Conservation (phyloP, 2,113 vertebrate genomes). For the Nesoenas mayeri region DNA sequence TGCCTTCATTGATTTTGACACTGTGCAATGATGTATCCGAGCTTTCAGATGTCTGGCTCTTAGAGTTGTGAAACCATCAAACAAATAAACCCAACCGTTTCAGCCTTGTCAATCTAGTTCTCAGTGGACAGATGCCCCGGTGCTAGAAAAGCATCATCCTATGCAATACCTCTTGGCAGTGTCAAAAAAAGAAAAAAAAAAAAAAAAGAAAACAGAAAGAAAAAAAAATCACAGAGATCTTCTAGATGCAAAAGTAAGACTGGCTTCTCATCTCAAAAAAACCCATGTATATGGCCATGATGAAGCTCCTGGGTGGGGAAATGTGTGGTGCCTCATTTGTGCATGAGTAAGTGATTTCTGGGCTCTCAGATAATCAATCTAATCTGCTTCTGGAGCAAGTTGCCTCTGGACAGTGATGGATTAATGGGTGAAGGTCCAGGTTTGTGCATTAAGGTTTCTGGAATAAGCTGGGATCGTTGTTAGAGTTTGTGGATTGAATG, state of each 20-base stretch:
- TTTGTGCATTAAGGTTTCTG: not conserved
- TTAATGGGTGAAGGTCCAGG: not conserved
- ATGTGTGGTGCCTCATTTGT: not conserved
- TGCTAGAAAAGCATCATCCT: not conserved
- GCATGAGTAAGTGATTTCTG: not conserved
- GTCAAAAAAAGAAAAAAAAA: not conserved
- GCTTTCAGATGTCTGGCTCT: slow-evolving; percentile 61
- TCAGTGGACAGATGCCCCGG: slow-evolving; percentile 46
- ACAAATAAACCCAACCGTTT: slow-evolving; percentile 21
- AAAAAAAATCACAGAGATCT: not conserved
- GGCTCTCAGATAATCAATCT: not conserved
- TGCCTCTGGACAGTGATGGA: not conserved
- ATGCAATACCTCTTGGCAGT: not conserved
- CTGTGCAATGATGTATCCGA: not conserved
- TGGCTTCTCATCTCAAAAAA: not conserved
- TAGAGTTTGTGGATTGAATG: not conserved
- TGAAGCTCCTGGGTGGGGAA: not conserved
- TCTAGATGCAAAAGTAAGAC: not conserved
- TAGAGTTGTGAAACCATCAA: slow-evolving; percentile 38
- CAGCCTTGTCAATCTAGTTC: slow-evolving; percentile 50
- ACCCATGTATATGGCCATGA: fast-evolving
- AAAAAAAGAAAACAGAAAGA: not conserved
- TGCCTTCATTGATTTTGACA: slow-evolving; percentile 34
- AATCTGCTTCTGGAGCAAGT: not conserved
- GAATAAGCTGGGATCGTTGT: fast-evolving